Evolutionary conservation across 2,888 invertebrate species (phyloP), one percentile per base, ranked within the genome.

Genomic region (Apamea crenata): DNA sequence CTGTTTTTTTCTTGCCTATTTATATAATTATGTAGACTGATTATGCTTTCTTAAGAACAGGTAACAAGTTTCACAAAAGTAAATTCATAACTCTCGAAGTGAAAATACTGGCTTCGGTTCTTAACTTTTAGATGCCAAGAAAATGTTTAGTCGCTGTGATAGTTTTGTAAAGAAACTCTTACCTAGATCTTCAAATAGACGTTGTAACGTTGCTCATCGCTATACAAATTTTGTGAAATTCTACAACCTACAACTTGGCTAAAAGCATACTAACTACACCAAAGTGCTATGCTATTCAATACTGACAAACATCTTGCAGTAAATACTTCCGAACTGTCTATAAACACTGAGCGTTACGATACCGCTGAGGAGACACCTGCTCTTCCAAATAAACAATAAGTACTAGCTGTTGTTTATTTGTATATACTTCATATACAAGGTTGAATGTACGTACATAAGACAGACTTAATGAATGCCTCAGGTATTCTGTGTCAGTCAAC

Each of bases 211-310:
- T 16, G n/a, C 67, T 80, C 4, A 14, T 14, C 0, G 7, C n/a
- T 59, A 6, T 25, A 1, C 1, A 25, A 40, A 25, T 59, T 59
- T 4, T 25, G 2, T 18, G 14, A 47, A 18, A 56, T 18, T 7
- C 16, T 47, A 10, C 29, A 7, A n/a, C 53, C 63, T 47, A 29
- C 18, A 56, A 65, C 25, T 47, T 36, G 47, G 53, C 74, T 79
- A 65, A 74, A 81, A 81, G 74, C 63, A 36, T 47, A 47, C 53
- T 79, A 29, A 44, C 81, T 81, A 63, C 32, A 44, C 32, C 10
- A 8, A 78, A 78, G n/a, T 18, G 36, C 12, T 32, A 1, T 44
- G 7, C 29, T 67, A 25, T 2, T 44, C 25, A 78, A 56, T 36
- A 29, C 36, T 29, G 44, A 25, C 18, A 53, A n/a, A 76, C 14